Evolutionary conservation across 1,140 invertebrate species (phyloP).

Genomic region (Scaptomyza montana): DNA sequence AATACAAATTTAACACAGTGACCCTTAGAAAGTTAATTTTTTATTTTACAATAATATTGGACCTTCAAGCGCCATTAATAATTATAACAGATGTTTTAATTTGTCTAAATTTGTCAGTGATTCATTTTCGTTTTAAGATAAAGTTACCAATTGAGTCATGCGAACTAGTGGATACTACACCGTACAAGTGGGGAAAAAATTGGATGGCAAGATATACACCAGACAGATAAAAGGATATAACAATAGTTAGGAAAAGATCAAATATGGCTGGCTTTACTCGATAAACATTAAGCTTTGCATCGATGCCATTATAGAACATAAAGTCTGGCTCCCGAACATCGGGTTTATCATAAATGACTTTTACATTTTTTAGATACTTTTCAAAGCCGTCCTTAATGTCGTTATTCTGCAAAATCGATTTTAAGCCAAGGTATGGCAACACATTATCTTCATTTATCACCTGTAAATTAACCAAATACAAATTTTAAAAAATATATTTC

Average conservation of each 20-base stretch:
- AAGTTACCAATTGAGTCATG: conserved; percentile 8
- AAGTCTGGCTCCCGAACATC: conserved; percentile 97
- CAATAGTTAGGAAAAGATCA: conserved; percentile 95
- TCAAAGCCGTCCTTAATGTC: conserved; percentile 88
- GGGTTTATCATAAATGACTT: conserved; percentile 87
- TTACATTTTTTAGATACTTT: conserved; percentile 91
- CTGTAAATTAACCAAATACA: conserved; percentile 39
- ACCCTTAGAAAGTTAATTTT: conserved; percentile 13
- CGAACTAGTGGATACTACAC: conserved; percentile 76
- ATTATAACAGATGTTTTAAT: conserved; percentile 34
- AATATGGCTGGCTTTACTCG: conserved; percentile 98
- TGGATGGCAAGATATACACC: conserved; percentile 92
- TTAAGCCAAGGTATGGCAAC: conserved; percentile 68
- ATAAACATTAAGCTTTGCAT: conserved; percentile 93
- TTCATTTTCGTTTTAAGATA: conserved; percentile 36
- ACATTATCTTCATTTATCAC: conserved; percentile 68
- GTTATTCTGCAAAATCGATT: conserved; percentile 76
- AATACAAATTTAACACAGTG: background rate
- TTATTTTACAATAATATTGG: conserved; percentile 30
- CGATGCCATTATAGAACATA: conserved; percentile 93
- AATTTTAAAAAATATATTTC: background rate
- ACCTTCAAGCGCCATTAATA: conserved; percentile 25
- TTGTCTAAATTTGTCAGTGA: background rate
- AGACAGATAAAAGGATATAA: conserved; percentile 92
- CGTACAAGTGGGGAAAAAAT: conserved; percentile 87